Percentiles rank a stretch among this genome's conserved stretches.
phyloP scores from a whole-genome alignment of 2,888 invertebrate species.

The Amphipyra tragopoginis region DNA sequence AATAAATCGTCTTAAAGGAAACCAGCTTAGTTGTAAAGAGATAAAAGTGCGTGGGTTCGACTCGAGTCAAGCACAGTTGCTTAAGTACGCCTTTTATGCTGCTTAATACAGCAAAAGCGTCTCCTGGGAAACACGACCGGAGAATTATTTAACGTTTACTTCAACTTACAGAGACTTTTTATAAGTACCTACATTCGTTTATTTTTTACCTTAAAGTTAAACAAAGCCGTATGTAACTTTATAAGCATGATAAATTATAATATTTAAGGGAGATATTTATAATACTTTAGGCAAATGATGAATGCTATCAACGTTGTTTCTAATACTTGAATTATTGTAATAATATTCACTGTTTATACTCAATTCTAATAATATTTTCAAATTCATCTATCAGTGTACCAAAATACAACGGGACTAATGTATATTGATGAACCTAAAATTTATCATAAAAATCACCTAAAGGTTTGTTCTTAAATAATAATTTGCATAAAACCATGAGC shows the following conservation, averaged over 20 bases:
- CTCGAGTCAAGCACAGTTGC: conserved; percentile 78
- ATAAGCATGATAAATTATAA: conserved; percentile 43
- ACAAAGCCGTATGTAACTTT: conserved; percentile 20
- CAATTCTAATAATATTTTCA: conserved; percentile 42
- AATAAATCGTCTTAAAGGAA: conserved; percentile 85
- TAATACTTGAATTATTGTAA: conserved; percentile 44
- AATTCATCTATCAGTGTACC: conserved; percentile 48
- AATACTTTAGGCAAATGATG: conserved; percentile 35
- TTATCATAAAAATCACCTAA: conserved; percentile 58
- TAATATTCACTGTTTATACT: conserved; percentile 44
- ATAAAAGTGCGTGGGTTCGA: conserved; percentile 86
- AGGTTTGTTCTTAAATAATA: conserved; percentile 48
- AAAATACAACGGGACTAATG: conserved; percentile 45
- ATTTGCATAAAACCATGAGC: conserved; percentile 66
- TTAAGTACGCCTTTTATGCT: conserved; percentile 83
- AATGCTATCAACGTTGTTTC: conserved; percentile 36
- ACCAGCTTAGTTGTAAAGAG: conserved; percentile 84
- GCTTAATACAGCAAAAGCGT: conserved; percentile 69
- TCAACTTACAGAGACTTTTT: conserved; percentile 15
- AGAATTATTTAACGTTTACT: conserved; percentile 52
- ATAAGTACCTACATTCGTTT: conserved; percentile 7
- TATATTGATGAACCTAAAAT: conserved; percentile 55
- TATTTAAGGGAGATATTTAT: conserved; percentile 36
- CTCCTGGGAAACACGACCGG: conserved; percentile 51
- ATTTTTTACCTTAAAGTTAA: conserved; percentile 16